A percentile compares a stretch with the other conserved stretches of the same genome.
Conservation (phyloP, 2,113 vertebrate genomes). For the Herpetotheres cachinnans region DNA sequence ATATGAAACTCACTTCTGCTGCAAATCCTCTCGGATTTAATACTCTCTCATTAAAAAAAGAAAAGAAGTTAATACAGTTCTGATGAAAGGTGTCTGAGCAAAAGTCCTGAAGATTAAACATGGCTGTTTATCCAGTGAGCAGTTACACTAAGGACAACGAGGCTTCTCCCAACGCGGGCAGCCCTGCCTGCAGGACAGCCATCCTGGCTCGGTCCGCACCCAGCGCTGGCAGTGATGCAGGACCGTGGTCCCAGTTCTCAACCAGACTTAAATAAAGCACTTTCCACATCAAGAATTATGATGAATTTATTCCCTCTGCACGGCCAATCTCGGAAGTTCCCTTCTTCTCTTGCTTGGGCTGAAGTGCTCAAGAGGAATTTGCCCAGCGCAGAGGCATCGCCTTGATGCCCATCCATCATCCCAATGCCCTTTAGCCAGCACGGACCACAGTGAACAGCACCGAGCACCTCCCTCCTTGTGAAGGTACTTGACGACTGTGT, state of each 20-base stretch:
- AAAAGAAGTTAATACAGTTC: background rate
- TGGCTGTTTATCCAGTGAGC: background rate
- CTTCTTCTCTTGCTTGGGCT: background rate
- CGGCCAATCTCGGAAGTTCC: background rate
- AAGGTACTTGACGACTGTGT: background rate
- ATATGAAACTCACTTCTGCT: background rate
- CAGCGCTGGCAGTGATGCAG: accelerated
- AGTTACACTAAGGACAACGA: background rate
- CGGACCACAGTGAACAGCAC: background rate
- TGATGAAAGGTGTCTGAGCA: background rate
- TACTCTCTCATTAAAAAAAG: background rate
- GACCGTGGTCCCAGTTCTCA: background rate
- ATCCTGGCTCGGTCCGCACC: background rate
- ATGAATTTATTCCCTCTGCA: background rate
- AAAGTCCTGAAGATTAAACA: background rate
- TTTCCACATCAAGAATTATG: background rate
- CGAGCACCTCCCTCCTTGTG: background rate
- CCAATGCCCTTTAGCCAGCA: background rate
- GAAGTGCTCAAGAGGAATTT: background rate
- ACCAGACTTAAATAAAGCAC: background rate
- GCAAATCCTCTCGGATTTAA: background rate
- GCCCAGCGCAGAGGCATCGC: background rate
- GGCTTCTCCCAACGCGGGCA: background rate
- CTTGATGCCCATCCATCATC: background rate
- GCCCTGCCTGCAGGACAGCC: background rate